Evolutionary conservation across 2,888 invertebrate genomes (phyloP).

Genomic region (Spilosoma lubricipeda): DNA sequence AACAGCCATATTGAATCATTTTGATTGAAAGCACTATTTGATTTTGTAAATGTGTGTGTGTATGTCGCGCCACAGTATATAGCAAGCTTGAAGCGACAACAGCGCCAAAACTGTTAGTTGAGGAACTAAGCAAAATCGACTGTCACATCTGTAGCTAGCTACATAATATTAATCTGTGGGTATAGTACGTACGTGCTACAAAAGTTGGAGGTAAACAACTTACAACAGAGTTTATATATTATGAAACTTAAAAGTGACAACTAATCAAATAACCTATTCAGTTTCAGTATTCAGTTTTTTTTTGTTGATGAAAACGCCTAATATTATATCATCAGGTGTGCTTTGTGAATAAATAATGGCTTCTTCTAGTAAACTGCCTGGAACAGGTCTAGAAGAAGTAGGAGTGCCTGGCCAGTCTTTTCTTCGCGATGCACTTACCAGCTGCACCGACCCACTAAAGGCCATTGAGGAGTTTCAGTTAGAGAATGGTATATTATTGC

Average conservation of each 20-base stretch:
- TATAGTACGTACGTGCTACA: too few species aligned
- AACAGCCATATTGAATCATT: too few species aligned
- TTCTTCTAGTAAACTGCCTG: slow-evolving; percentile 80
- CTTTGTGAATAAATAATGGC: slow-evolving; percentile 64
- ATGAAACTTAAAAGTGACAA: background rate
- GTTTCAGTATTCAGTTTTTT: background rate
- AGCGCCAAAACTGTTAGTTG: too few species aligned
- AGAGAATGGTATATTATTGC: slow-evolving; percentile 96
- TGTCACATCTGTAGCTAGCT: too few species aligned
- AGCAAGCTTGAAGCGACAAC: too few species aligned
- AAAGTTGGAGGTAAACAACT: too few species aligned
- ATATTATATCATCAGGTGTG: slow-evolving; percentile 18
- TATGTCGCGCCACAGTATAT: too few species aligned
- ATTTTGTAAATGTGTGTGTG: too few species aligned
- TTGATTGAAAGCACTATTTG: too few species aligned
- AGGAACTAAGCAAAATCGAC: too few species aligned
- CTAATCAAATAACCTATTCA: background rate
- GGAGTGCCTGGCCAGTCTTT: slow-evolving; percentile 95
- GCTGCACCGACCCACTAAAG: slow-evolving; percentile 97
- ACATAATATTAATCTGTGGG: too few species aligned
- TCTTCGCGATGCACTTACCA: slow-evolving; percentile 96
- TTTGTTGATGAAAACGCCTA: background rate
- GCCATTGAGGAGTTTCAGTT: slow-evolving; percentile 99
- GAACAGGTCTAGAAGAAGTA: slow-evolving; percentile 92
- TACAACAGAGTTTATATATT: background rate